phyloP scores from a whole-genome alignment of 2,113 vertebrate genomes.

The Xerus inauris region DNA sequence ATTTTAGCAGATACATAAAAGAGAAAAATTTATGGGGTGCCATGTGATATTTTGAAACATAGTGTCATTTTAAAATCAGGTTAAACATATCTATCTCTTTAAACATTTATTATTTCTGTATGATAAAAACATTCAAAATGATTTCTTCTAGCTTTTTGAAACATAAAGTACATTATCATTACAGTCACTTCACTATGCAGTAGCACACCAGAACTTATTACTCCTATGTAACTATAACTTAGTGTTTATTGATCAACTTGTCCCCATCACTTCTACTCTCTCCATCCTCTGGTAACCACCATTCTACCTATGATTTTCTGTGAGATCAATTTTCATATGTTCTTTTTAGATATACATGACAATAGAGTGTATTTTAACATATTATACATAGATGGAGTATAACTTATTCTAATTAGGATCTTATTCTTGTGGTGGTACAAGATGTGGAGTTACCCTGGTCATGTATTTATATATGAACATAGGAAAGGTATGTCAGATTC shows the following conservation, averaged over 20 bases:
- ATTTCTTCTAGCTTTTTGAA: background rate
- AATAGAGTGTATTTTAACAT: no score
- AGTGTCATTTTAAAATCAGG: no score
- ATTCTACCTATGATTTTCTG: background rate
- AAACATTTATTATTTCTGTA: background rate
- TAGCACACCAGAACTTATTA: background rate
- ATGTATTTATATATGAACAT: no score
- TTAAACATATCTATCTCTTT: background rate
- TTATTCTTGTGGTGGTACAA: no score
- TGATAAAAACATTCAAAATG: background rate
- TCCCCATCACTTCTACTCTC: background rate
- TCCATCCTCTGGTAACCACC: background rate
- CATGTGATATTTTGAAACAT: no score
- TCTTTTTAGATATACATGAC: no score
- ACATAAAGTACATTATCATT: background rate
- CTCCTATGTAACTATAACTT: background rate
- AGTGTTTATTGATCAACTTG: background rate
- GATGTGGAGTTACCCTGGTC: no score
- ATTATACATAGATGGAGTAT: no score
- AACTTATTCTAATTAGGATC: no score
- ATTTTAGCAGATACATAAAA: background rate
- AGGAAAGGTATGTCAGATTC: no score
- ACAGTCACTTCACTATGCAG: no score
- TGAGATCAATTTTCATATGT: background rate
- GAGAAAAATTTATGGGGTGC: background rate